Evolutionary conservation across 2,113 vertebrate species (phyloP).

Genomic region (Daboia siamensis): DNA sequence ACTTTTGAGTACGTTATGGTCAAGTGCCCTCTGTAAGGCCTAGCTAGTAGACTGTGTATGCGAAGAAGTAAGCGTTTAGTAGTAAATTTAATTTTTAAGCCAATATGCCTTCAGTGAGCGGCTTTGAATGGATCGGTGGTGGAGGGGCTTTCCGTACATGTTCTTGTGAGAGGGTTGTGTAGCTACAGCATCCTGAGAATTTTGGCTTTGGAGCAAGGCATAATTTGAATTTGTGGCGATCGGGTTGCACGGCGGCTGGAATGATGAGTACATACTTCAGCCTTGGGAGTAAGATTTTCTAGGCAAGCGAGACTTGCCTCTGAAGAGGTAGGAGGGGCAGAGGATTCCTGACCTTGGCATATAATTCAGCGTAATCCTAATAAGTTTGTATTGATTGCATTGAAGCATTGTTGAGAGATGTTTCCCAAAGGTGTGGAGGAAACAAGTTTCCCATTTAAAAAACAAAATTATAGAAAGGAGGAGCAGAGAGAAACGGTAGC

Average conservation of each 20-base stretch:
- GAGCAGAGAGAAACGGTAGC: background rate
- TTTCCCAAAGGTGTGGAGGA: background rate
- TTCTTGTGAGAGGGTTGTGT: background rate
- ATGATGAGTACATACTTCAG: background rate
- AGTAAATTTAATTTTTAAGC: background rate
- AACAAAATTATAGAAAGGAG: background rate
- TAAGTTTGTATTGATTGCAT: background rate
- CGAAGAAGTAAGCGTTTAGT: background rate
- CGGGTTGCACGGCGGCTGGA: background rate
- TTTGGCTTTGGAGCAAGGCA: background rate
- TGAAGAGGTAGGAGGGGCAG: background rate
- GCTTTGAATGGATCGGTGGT: background rate
- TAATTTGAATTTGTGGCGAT: background rate
- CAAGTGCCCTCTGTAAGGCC: background rate
- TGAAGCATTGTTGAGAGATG: background rate
- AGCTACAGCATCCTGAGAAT: background rate
- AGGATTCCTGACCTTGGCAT: background rate
- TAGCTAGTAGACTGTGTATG: background rate
- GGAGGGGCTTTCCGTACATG: background rate
- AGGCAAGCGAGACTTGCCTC: background rate
- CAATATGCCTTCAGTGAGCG: background rate
- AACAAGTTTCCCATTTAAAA: background rate
- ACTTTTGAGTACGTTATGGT: background rate
- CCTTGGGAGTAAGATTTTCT: background rate
- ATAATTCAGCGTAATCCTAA: background rate